phyloP scores from a whole-genome alignment of 2,113 vertebrate species.

The Mirounga angustirostris region DNA sequence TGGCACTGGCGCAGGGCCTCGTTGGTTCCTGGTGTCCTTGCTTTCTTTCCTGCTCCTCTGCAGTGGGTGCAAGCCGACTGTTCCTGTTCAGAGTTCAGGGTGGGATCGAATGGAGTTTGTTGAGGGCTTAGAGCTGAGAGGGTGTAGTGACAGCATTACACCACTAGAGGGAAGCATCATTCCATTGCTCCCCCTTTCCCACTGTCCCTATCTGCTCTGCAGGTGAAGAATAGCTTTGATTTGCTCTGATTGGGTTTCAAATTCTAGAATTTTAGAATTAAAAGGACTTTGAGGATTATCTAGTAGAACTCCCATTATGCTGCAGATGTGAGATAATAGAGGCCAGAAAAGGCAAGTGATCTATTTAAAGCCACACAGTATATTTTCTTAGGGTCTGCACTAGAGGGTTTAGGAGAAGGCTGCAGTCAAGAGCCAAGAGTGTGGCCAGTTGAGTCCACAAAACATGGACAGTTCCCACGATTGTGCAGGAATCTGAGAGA shows the following conservation, averaged over 20 bases:
- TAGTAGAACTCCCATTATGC: neutral
- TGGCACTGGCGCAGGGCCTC: neutral
- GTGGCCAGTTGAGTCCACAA: neutral
- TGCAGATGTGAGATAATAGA: neutral
- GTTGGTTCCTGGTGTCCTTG: neutral
- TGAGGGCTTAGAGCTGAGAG: neutral
- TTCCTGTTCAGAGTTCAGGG: neutral
- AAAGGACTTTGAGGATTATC: constrained; percentile 46
- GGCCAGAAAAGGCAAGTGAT: neutral
- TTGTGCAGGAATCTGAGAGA: neutral
- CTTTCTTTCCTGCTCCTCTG: neutral
- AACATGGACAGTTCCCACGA: neutral
- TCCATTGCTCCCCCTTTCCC: neutral
- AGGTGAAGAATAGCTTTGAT: constrained; percentile 33
- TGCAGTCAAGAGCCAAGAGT: neutral
- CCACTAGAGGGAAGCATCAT: constrained; percentile 74
- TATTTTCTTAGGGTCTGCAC: neutral
- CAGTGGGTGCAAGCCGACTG: neutral
- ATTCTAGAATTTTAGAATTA: constrained; percentile 59
- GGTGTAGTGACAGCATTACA: neutral
- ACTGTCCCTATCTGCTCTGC: neutral
- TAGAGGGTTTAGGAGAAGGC: neutral
- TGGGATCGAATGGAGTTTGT: neutral
- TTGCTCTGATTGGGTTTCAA: constrained; percentile 54
- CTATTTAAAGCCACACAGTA: neutral